Conservation (phyloP, 2,113 vertebrate genomes). For the Choloepus hoffmanni region DNA sequence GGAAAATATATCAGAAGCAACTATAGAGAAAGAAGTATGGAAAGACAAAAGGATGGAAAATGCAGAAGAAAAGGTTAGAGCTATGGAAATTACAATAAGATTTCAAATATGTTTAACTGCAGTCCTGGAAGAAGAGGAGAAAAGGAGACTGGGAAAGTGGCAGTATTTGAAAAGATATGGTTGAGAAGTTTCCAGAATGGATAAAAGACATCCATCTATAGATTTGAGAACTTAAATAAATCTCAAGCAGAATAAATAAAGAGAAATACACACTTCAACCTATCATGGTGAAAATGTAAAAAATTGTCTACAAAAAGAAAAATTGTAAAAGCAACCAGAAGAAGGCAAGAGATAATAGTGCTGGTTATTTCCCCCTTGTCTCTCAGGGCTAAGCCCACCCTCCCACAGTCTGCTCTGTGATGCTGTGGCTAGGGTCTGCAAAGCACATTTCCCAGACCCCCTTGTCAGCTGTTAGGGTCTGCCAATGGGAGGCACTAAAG, state of each 20-base stretch:
- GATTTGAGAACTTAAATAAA: neutral
- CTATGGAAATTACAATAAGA: neutral
- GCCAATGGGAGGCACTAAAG: neutral
- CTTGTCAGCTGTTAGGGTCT: neutral
- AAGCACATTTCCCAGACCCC: neutral
- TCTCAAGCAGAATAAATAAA: conserved; percentile 7
- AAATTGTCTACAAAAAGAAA: neutral
- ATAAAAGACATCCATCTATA: neutral
- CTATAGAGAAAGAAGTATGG: neutral
- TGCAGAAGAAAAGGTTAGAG: neutral
- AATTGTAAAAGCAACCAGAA: neutral
- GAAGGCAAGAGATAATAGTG: neutral
- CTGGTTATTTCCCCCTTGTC: neutral
- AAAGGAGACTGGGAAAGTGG: neutral
- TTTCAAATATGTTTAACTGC: neutral
- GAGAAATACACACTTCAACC: neutral
- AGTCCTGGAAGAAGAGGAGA: neutral
- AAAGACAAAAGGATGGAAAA: neutral
- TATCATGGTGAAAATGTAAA: neutral
- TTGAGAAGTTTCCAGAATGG: conserved; percentile 31
- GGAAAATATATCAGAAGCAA: neutral
- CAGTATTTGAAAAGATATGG: neutral
- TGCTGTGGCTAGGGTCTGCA: neutral
- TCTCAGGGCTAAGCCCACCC: neutral
- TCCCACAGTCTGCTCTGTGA: neutral